Base-by-base conservation (phyloP, 2,888 invertebrate genomes). In the Sinodicranocentrus sp. region DNA sequence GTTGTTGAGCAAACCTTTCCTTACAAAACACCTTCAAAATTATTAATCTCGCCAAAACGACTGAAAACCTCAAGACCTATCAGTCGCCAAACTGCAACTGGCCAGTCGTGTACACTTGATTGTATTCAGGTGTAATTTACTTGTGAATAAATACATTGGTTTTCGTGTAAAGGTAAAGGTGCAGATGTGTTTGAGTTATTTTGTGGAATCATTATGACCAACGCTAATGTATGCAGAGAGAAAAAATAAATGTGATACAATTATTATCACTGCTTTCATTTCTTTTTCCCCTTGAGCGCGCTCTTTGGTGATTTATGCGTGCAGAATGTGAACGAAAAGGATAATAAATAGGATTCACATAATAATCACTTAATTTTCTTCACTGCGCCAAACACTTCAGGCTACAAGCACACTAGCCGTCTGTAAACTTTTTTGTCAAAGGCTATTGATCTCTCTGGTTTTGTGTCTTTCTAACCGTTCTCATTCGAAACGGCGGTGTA, bases 311-410 rank as follows among this genome's bases (percentile, higher is more conserved):
- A 67, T 43, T 67, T 67, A 67, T 67, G 39, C 44, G 25, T 44
- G 44, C 17, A 19, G 19, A 10, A 57, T 57, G 57, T 21, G 57
- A 57, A 23, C 6, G 23, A 57, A 63, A 63, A 25, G 25, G 25
- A 63, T 63, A 63, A 63, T 33, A 63, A 28, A 63, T 33, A 28
- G 63, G 23, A 33, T 28, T 57, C 21, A 57, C n/a, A n/a, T n/a
- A n/a, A n/a, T 63, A 63, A 63, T 63, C 63, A 28, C 33, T 63
- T 63, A 33, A 63, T 63, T 63, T 63, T n/a, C 21, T 2, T 23
- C 25, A n/a, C n/a, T n/a, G n/a, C 13, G 59, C 52, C n/a, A 52
- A 23, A 26, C 28, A 6, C 13, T 1, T 1, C 39, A 63, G 1
- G 33, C 28, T 2, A 33, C 33, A 1, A 63, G 21, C 28, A 33